Evolutionary conservation across 2,888 invertebrate species (phyloP), one percentile per base, ranked within the genome.

Genomic region (Petrolisthes manimaculis): DNA sequence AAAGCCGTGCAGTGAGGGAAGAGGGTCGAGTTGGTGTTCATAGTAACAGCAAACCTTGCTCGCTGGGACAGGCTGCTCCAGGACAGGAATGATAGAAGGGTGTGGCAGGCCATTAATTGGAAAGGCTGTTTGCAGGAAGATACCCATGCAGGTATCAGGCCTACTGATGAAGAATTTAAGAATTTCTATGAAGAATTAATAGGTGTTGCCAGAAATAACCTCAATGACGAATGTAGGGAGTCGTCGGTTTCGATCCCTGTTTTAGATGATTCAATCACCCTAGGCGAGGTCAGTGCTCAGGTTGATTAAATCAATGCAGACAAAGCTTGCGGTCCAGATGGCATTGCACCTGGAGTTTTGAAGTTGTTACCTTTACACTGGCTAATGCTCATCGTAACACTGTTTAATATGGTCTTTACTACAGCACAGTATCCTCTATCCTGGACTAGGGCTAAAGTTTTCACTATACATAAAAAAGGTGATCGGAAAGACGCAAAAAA

Each of bases 31-130:
- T 5, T 18, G 71, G 71, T 71, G 71, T 14, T 67, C 67, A 67
- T 67, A 67, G 67, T 67, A 67, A 67, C 67, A 67, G 18, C 71
- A 71, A 21, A n/a, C 71, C 71, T 71, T 5, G 71, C 71, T 71
- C 71, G 71, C 71, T 71, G 71, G 71, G 71, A 71, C 71, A 71
- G 71, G 71, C 21, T 71, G 71, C 71, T 71, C 18, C 71, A 71
- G 71, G 71, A 71, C 18, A 71, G 18, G 71, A 14, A 18, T 21
- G 21, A 71, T 14, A 71, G 71, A 61, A 8, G 14, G 61, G n/a
- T n/a, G n/a, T n/a, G n/a, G n/a, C n/a, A n/a, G n/a, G n/a, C n/a
- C n/a, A n/a, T n/a, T n/a, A n/a, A 14, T 61, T 8, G 61, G 61
- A 61, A 9, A 14, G 61, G 8, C 14, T 14, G 5, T 21, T n/a